These are phyloP conservation scores for Zelostemma sp. DNA, from an alignment of 1,140 invertebrate genomes.

Conservation along the genomic window DNA sequence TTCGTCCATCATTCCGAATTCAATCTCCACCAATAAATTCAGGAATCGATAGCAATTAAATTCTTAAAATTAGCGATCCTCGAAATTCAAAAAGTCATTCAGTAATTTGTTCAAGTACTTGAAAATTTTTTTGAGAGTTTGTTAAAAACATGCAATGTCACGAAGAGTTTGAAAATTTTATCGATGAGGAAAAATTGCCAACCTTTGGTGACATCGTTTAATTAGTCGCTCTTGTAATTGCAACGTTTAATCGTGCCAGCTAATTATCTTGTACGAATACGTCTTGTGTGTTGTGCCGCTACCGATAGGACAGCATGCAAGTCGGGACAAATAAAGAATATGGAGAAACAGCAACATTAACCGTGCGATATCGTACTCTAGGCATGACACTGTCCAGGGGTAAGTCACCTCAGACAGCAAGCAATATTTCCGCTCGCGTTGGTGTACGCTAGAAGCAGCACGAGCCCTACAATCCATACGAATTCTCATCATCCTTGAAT, in stretches of 20 bases:
- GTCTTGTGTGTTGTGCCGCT: conserved; percentile 70
- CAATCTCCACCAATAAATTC: neutral
- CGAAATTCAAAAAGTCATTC: neutral
- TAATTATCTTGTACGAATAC: conserved; percentile 51
- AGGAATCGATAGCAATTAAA: neutral
- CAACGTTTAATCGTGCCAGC: conserved; percentile 27
- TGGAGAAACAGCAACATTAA: conserved; percentile 67
- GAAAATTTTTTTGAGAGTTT: neutral
- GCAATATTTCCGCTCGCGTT: conserved; percentile 15
- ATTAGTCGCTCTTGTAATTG: conserved; percentile 3
- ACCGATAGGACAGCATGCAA: conserved; percentile 70
- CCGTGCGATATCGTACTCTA: conserved; percentile 68
- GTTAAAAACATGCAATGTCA: neutral
- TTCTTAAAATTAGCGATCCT: neutral
- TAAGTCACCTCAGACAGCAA: conserved; percentile 68
- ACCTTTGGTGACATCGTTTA: neutral
- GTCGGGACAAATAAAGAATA: conserved; percentile 71
- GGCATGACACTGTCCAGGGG: conserved; percentile 70
- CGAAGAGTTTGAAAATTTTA: neutral
- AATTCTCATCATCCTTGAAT: neutral
- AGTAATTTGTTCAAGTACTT: neutral
- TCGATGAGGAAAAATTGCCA: neutral
- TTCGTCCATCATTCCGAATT: conserved; percentile 42
- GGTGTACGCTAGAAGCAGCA: neutral
- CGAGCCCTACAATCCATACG: neutral